Evolutionary conservation across 2,888 invertebrate species (phyloP).

Genomic region (Eristalis pertinax): DNA sequence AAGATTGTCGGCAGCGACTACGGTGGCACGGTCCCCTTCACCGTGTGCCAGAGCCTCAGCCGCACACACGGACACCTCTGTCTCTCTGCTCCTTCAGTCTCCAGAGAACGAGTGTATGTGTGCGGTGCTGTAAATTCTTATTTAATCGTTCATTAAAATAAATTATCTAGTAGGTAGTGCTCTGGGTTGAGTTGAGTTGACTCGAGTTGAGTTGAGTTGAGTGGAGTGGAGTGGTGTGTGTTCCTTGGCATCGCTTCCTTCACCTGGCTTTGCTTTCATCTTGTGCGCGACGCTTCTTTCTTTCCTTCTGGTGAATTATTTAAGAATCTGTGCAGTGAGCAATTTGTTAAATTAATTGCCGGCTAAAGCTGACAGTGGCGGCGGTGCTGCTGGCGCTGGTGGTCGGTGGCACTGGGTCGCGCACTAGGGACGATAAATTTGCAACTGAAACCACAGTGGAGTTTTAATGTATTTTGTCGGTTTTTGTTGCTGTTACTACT

Average conservation of each 20-base stretch:
- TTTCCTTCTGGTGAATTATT: conserved; percentile 58
- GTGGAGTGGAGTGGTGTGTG: conserved; percentile 20
- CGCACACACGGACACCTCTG: not conserved
- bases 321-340: conserved; percentile 69
- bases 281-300: not conserved
- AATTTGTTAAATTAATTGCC: conserved; percentile 71
- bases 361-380: conserved; percentile 24
- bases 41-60: conserved; percentile 21
- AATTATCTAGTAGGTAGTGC: conserved; percentile 62
- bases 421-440: conserved; percentile 59
- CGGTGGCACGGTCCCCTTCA: not conserved
- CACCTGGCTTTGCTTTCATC: not conserved
- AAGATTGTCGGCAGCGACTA: conserved; percentile 45
- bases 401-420: not conserved
- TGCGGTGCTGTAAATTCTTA: conserved; percentile 65
- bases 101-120: not conserved
- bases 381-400: not conserved
- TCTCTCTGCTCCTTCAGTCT: not conserved
- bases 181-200: not conserved
- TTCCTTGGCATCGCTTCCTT: not conserved
- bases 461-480: conserved; percentile 48
- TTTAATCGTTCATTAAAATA: conserved; percentile 72
- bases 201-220: not conserved
- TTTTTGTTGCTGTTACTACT: conserved; percentile 23
- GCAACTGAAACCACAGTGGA: conserved; percentile 53